A percentile compares a stretch with the other conserved stretches of the same genome.
Evolutionary conservation across 2,797 vertebrate species (phyloP).

Genomic region (Microctenopoma stevenorrisi): DNA sequence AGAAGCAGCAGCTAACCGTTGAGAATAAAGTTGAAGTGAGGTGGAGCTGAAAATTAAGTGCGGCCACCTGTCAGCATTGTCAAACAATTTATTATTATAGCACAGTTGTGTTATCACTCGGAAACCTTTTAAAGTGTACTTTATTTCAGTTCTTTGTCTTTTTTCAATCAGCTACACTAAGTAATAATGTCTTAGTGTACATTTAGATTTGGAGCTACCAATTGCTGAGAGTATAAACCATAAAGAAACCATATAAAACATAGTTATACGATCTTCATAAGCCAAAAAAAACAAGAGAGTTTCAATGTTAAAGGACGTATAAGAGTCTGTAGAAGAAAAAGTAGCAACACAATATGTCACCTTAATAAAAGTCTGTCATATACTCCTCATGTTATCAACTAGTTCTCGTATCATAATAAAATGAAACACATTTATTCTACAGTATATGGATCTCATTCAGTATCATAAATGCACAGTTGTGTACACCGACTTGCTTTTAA

Average conservation of each 20-base stretch:
- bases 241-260: not conserved
- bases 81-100: constrained; percentile 13
- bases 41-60: constrained; percentile 45
- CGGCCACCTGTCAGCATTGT: constrained; percentile 37
- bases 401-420: not conserved
- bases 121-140: constrained; percentile 17
- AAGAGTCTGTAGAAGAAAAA: not conserved
- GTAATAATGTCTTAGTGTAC: not conserved
- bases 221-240: no score
- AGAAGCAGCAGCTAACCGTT: constrained; percentile 55
- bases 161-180: not conserved
- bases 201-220: not conserved
- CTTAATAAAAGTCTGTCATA: not conserved
- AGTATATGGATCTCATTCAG: not conserved
- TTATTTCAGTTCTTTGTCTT: constrained; percentile 4
- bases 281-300: not conserved
- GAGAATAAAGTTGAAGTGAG: constrained; percentile 36
- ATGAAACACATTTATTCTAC: not conserved
- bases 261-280: constrained; percentile 1
- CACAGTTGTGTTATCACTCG: constrained; percentile 14
- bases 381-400: not conserved
- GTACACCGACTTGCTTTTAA: not conserved
- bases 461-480: constrained; percentile 2
- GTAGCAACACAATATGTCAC: not conserved
- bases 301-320: constrained; percentile 1